Evolutionary conservation across 2,797 vertebrate species (phyloP).

Genomic region (Echeneis naucrates): DNA sequence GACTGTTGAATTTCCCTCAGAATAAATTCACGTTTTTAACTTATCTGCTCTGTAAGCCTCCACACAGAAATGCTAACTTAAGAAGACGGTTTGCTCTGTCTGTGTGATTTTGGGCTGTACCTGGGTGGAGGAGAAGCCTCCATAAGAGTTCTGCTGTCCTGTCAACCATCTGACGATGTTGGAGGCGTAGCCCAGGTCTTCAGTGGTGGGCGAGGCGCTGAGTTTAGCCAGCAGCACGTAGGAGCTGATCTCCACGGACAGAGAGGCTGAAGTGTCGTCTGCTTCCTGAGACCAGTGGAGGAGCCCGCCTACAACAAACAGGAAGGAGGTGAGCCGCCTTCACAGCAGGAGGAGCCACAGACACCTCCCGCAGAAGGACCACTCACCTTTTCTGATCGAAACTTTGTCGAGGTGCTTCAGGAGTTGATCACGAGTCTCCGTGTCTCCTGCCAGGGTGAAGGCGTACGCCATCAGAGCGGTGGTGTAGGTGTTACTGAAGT

Average conservation of each 20-base stretch:
- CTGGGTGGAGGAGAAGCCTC: constrained; percentile 92
- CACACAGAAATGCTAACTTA: background rate
- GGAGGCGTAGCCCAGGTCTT: constrained; percentile 79
- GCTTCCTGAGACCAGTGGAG: constrained; percentile 75
- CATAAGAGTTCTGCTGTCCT: constrained; percentile 84
- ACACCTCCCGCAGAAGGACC: background rate
- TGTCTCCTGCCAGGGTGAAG: constrained; percentile 86
- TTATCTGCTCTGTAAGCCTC: background rate
- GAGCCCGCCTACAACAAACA: constrained; percentile 58
- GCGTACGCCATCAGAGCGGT: constrained; percentile 87
- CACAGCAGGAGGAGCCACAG: background rate
- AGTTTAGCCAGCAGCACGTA: constrained; percentile 86
- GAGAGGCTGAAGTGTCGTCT: constrained; percentile 62
- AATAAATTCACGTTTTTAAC: too few species aligned
- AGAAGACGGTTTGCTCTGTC: background rate
- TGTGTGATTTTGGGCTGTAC: constrained; percentile 62
- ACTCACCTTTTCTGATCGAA: constrained; percentile 73
- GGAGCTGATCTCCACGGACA: constrained; percentile 88
- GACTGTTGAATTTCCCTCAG: too few species aligned
- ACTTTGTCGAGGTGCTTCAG: constrained; percentile 69
- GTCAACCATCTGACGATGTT: constrained; percentile 85
- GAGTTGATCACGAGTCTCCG: constrained; percentile 60
- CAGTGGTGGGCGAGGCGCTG: constrained; percentile 55
- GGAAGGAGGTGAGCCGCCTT: background rate
- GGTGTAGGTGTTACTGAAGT: constrained; percentile 77